These are phyloP conservation scores for Cremastobaeus sp. DNA, from an alignment of 2,888 invertebrate genomes.

Conservation along the genomic window DNA sequence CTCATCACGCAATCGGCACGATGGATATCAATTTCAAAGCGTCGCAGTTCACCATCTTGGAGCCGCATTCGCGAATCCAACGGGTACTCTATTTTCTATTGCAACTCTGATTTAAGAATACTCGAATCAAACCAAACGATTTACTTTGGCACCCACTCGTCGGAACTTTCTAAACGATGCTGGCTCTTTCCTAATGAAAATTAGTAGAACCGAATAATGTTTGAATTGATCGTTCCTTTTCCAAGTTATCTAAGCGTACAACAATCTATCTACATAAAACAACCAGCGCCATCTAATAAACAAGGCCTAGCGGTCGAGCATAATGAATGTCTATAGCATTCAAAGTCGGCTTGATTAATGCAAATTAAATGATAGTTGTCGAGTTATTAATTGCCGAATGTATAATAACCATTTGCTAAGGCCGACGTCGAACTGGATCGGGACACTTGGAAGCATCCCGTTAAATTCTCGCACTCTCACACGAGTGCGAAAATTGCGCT, in stretches of 20 bases:
- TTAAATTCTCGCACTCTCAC: not conserved
- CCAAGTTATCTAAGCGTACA: conserved; percentile 4
- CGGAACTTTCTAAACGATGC: no score
- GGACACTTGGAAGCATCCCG: not conserved
- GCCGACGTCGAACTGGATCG: not conserved
- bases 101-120: no score
- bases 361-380: conserved; percentile 14
- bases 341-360: conserved; percentile 1
- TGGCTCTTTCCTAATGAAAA: no score
- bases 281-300: conserved; percentile 9
- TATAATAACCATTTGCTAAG: not conserved
- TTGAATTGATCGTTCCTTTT: no score
- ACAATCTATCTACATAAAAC: conserved; percentile 5
- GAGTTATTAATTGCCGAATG: conserved; percentile 2
- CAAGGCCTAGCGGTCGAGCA: conserved; percentile 2
- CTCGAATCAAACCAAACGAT: no score
- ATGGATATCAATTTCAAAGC: conserved; percentile 34
- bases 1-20: conserved; percentile 18
- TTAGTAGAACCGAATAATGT: no score
- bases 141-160: no score
- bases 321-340: not conserved
- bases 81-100: not conserved
- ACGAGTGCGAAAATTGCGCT: conserved; percentile 5
- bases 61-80: conserved; percentile 10
- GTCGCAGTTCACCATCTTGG: conserved; percentile 4